phyloP scores from a whole-genome alignment of 2,113 vertebrate species.

The Emydura subglobosa region DNA sequence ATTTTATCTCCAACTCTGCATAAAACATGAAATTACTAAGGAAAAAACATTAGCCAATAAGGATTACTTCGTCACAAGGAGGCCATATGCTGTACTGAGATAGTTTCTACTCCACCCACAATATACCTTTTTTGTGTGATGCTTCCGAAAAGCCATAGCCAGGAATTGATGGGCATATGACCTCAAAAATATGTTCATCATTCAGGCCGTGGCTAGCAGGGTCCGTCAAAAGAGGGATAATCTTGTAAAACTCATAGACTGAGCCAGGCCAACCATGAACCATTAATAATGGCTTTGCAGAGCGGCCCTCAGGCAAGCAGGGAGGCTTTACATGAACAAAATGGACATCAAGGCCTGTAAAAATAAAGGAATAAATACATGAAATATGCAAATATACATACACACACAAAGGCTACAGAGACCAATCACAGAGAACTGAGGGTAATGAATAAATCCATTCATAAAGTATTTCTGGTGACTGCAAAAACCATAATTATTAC shows the following conservation, averaged over 20 bases:
- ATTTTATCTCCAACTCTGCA: neutral
- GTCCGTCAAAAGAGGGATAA: slow-evolving; percentile 82
- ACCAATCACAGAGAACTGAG: neutral
- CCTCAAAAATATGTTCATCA: slow-evolving; percentile 75
- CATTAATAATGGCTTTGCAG: slow-evolving; percentile 80
- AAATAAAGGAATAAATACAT: neutral
- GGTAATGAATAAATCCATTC: neutral
- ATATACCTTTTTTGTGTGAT: slow-evolving; percentile 80
- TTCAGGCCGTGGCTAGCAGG: slow-evolving; percentile 73
- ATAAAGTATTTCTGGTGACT: neutral
- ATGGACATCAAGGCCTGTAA: slow-evolving; percentile 82
- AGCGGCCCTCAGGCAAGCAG: slow-evolving; percentile 43
- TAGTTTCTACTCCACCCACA: neutral
- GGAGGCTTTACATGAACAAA: slow-evolving; percentile 80
- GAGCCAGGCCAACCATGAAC: slow-evolving; percentile 85
- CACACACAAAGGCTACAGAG: neutral
- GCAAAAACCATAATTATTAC: neutral
- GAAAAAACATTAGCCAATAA: neutral
- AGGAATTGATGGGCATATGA: slow-evolving; percentile 85
- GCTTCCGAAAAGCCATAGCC: slow-evolving; percentile 85
- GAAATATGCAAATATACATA: neutral
- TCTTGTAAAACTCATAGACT: slow-evolving; percentile 84
- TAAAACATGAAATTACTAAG: neutral
- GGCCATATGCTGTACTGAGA: neutral
- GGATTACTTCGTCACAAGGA: neutral